Percentiles rank a stretch among this genome's conserved stretches.
These are phyloP conservation scores for Bothrops jararaca DNA, from an alignment of 2,113 vertebrate species.

Conservation along the genomic window DNA sequence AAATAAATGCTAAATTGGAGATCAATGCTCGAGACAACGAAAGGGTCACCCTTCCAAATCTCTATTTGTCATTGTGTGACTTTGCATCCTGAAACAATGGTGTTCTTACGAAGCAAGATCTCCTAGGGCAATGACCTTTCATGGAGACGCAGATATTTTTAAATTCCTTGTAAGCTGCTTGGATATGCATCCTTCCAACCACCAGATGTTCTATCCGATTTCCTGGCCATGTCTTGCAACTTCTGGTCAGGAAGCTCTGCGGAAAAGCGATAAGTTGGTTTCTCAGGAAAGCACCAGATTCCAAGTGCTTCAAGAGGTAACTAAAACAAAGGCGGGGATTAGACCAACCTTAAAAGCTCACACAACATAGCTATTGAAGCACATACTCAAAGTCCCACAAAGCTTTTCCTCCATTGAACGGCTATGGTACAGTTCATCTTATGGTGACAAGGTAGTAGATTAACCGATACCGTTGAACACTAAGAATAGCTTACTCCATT, in stretches of 20 bases:
- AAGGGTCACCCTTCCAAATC: not conserved
- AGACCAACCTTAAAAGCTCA: not conserved
- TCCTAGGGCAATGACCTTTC: not conserved
- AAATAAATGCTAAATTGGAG: not conserved
- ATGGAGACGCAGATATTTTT: slow-evolving; percentile 44
- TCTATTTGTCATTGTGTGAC: not conserved
- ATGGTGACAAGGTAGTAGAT: slow-evolving; percentile 31
- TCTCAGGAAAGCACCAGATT: slow-evolving; percentile 2
- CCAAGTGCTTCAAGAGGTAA: not conserved
- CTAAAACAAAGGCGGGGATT: not conserved
- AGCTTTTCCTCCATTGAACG: not conserved
- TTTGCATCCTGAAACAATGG: not conserved
- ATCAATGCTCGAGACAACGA: not conserved
- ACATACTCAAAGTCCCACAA: not conserved
- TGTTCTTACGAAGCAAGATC: not conserved
- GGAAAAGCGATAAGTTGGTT: slow-evolving; percentile 32
- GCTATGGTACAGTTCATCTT: not conserved
- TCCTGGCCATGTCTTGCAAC: slow-evolving; percentile 54
- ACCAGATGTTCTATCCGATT: slow-evolving; percentile 5
- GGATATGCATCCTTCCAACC: slow-evolving; percentile 32
- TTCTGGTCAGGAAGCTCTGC: slow-evolving; percentile 60
- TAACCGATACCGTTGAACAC: not conserved
- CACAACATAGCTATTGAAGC: not conserved
- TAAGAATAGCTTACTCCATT: slow-evolving; percentile 52
- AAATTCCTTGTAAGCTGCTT: slow-evolving; percentile 1